Conservation (phyloP, 2,888 invertebrate genomes). For the Leptura quadrifasciata region DNA sequence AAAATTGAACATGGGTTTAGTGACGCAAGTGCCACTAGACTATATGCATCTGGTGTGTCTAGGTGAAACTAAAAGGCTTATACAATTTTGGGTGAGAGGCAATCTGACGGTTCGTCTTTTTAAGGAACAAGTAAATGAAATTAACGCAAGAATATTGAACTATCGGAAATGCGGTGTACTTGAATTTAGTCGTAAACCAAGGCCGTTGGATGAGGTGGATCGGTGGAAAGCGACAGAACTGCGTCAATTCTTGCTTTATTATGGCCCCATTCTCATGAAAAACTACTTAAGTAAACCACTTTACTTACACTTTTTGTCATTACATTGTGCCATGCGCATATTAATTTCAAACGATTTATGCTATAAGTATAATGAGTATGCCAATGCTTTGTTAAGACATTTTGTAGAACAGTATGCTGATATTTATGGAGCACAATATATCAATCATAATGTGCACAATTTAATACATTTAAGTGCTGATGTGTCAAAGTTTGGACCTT, state of each 20-base stretch:
- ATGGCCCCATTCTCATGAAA: conserved; percentile 57
- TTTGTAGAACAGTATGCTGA: conserved; percentile 51
- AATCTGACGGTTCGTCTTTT: conserved; percentile 37
- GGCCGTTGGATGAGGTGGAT: conserved; percentile 47
- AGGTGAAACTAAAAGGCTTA: conserved; percentile 57
- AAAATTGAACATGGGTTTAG: conserved; percentile 55
- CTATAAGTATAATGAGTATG: conserved; percentile 48
- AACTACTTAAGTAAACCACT: conserved; percentile 43
- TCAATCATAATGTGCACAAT: conserved; percentile 56
- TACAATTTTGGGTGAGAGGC: conserved; percentile 53
- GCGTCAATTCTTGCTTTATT: conserved; percentile 57
- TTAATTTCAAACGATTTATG: conserved; percentile 37
- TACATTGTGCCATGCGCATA: conserved; percentile 55
- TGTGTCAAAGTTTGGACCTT: conserved; percentile 45
- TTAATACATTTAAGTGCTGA: conserved; percentile 55
- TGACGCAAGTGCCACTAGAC: conserved; percentile 57
- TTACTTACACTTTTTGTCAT: conserved; percentile 53
- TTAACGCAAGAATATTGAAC: conserved; percentile 21
- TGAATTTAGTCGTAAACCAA: conserved; percentile 32
- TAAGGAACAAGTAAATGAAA: conserved; percentile 19
- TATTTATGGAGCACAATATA: conserved; percentile 53
- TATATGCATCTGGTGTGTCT: conserved; percentile 60
- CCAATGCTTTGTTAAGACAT: conserved; percentile 50
- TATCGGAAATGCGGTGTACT: conserved; percentile 27
- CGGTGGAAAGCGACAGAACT: conserved; percentile 60